A percentile compares a stretch with the other conserved stretches of the same genome.
phyloP scores from a whole-genome alignment of 2,888 invertebrate species.

The Tiliacea aurago region DNA sequence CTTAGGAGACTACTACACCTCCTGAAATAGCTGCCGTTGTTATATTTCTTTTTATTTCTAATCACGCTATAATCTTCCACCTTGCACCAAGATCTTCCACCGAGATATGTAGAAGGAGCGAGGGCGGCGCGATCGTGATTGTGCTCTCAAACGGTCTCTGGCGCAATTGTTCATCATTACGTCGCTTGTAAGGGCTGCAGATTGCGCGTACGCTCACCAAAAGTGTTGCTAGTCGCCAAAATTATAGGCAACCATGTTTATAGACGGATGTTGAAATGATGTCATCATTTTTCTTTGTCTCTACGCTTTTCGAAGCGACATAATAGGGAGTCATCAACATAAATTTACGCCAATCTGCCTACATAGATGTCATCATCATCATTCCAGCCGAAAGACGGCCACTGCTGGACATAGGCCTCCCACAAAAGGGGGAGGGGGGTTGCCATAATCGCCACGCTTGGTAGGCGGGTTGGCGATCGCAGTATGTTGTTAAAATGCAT shows the following conservation, averaged over 20 bases:
- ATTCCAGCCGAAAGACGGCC: no score
- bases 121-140: slow-evolving; percentile 81
- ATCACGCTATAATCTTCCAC: slow-evolving; percentile 12
- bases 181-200: slow-evolving; percentile 65
- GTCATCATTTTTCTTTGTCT: slow-evolving; percentile 15
- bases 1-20: no score
- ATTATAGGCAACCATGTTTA: slow-evolving; percentile 32
- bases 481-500: no score
- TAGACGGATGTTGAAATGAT: slow-evolving; percentile 32
- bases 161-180: slow-evolving; percentile 80
- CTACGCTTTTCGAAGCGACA: background rate
- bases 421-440: no score
- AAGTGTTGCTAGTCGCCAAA: slow-evolving; percentile 50
- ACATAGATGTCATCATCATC: no score
- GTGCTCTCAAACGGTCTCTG: slow-evolving; percentile 69
- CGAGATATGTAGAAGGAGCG: slow-evolving; percentile 71
- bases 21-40: no score
- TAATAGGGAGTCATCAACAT: background rate
- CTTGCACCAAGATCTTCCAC: slow-evolving; percentile 63
- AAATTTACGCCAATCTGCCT: background rate
- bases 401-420: no score
- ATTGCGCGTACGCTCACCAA: slow-evolving; percentile 52
- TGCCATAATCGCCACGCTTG: no score
- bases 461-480: no score
- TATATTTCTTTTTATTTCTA: no score